A percentile compares a stretch with the other conserved stretches of the same genome.
These are phyloP conservation scores for Odontomyia ornata DNA, from an alignment of 2,888 invertebrate species.

Conservation along the genomic window DNA sequence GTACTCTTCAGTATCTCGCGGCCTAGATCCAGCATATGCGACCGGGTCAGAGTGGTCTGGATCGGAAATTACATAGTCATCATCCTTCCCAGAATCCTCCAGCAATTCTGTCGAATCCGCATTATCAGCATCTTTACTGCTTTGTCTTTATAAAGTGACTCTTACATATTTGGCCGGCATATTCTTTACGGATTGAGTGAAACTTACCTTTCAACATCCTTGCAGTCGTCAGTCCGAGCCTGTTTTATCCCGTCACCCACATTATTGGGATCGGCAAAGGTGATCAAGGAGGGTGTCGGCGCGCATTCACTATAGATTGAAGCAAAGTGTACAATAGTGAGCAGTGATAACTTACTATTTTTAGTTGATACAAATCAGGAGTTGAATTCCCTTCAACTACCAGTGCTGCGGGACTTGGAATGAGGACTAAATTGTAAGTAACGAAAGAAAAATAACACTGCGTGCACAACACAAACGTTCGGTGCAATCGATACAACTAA, in stretches of 20 bases:
- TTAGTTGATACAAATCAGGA: neutral
- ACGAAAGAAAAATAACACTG: neutral
- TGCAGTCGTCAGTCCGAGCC: neutral
- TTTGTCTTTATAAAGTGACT: neutral
- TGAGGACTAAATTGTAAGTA: too few relatives aligned
- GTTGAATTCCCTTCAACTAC: too few relatives aligned
- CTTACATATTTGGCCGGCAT: neutral
- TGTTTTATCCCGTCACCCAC: neutral
- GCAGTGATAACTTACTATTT: neutral
- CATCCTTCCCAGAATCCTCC: neutral
- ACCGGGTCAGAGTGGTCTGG: constrained; percentile 13
- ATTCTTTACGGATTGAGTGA: neutral
- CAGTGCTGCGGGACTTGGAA: too few relatives aligned
- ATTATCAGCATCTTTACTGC: neutral
- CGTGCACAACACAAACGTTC: constrained; percentile 2
- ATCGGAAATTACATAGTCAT: neutral
- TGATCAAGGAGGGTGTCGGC: constrained; percentile 5
- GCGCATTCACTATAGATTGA: neutral
- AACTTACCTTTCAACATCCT: neutral
- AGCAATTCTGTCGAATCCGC: neutral
- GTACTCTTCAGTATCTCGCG: constrained; percentile 36
- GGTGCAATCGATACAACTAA: neutral
- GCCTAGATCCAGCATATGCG: constrained; percentile 44
- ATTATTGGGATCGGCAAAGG: constrained; percentile 5
- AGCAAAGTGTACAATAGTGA: neutral